Base-by-base conservation (phyloP, 2,113 vertebrate species). In the Aegotheles bennettii region DNA sequence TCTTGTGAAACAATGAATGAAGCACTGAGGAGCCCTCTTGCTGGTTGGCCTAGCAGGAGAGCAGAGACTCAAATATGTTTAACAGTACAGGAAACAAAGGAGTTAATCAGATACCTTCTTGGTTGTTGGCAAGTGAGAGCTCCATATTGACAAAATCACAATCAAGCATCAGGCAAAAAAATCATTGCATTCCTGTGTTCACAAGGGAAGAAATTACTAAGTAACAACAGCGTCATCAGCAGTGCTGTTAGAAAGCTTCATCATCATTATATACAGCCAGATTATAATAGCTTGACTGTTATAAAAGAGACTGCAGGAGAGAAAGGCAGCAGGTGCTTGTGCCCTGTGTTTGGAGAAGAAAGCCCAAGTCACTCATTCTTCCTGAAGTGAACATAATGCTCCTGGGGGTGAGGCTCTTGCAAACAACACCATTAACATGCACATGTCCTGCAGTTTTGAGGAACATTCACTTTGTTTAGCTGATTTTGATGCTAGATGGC, bases 101-200 rank as follows among this genome's bases (percentile, higher is more conserved):
- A 81, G 59, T 75, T 93, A 95, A 94, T 95, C 51, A 89, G 83
- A 78, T 89, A n/a, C 24, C 84, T 93, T 75, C 81, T 84, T 75
- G 29, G 59, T 40, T 59, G 69, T 38, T 77, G 64, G 64, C 50
- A 67, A 80, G 45, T 24, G 54, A 83, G 50, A 86, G 57, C 33
- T 68, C 43, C 20, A 9, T 80, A 90, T 92, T 90, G 79, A 92
- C 64, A 78, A 48, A 90, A 57, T 42, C 71, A 47, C 90, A 88
- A 31, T 74, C 71, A 47, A 70, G n/a, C 70, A 54, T 57, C 86
- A 67, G 73, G 60, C 60, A 95, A 94, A 89, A n/a, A 76, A 94
- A 53, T 71, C 40, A 10, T 7, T 71, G 89, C 29, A 23, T 63
- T 84, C 25, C 60, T 1, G 4, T 9, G 47, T 33, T 84, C 94